phyloP scores from a whole-genome alignment of 2,888 invertebrate genomes.

The Reticulitermes lucifugus region DNA sequence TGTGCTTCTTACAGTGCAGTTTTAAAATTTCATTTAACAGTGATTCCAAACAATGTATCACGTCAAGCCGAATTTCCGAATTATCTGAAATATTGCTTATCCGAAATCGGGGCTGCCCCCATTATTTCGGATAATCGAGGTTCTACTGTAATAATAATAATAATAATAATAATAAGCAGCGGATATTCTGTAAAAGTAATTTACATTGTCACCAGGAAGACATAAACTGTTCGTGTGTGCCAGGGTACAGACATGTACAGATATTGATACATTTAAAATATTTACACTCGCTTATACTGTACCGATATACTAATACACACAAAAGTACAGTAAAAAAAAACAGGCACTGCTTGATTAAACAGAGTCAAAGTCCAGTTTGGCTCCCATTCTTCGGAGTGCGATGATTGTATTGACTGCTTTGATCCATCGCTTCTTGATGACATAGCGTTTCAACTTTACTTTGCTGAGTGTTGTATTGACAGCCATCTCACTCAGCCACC shows the following conservation, averaged over 20 bases:
- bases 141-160: not conserved
- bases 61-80: no score
- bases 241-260: not conserved
- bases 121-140: no score
- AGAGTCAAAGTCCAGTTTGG: constrained; percentile 71
- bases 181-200: not conserved
- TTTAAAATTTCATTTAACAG: no score
- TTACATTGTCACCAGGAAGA: not conserved
- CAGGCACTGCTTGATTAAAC: constrained; percentile 19
- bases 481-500: constrained; percentile 79
- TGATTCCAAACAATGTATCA: no score
- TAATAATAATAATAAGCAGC: not conserved
- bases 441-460: constrained; percentile 85
- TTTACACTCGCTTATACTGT: not conserved
- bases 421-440: constrained; percentile 91
- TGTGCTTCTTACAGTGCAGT: no score
- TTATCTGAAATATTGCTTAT: no score
- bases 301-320: constrained; percentile 6
- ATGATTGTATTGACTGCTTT: constrained; percentile 91
- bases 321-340: not conserved
- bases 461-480: constrained; percentile 71
- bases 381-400: constrained; percentile 88
- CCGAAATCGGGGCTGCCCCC: no score
- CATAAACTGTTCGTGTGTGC: not conserved
- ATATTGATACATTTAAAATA: not conserved